These are phyloP conservation scores for Anoura caudifer DNA, from an alignment of 2,113 vertebrate species.

Conservation along the genomic window DNA sequence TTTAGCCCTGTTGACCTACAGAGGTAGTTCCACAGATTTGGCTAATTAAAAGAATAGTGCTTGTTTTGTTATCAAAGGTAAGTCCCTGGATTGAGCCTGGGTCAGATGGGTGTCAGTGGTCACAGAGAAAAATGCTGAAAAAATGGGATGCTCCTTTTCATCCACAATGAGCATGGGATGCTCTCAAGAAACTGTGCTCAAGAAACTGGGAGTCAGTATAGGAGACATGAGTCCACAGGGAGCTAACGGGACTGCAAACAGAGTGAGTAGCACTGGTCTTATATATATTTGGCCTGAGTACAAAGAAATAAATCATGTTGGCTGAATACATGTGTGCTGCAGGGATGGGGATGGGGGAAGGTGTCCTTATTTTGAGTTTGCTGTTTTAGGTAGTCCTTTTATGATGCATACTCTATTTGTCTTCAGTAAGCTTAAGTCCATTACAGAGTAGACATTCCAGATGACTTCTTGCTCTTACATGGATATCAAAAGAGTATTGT, in stretches of 20 bases:
- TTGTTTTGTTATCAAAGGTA: neutral
- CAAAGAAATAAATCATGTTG: neutral
- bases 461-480: neutral
- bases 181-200: neutral
- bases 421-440: neutral
- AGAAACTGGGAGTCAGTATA: neutral
- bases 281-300: neutral
- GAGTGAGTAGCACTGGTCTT: fast-evolving
- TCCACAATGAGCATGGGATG: neutral
- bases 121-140: neutral
- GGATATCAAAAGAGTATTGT: neutral
- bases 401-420: neutral
- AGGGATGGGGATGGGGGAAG: fast-evolving
- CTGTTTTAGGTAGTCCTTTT: neutral
- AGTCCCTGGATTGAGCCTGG: neutral
- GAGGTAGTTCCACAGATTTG: neutral
- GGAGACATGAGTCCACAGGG: neutral
- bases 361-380: neutral
- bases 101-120: neutral
- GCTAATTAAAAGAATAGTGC: neutral
- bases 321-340: neutral
- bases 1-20: neutral
- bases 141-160: neutral
- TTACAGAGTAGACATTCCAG: neutral
- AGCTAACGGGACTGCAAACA: neutral